Conservation (phyloP, 1,140 invertebrate species). For the Drosophila hydei region DNA sequence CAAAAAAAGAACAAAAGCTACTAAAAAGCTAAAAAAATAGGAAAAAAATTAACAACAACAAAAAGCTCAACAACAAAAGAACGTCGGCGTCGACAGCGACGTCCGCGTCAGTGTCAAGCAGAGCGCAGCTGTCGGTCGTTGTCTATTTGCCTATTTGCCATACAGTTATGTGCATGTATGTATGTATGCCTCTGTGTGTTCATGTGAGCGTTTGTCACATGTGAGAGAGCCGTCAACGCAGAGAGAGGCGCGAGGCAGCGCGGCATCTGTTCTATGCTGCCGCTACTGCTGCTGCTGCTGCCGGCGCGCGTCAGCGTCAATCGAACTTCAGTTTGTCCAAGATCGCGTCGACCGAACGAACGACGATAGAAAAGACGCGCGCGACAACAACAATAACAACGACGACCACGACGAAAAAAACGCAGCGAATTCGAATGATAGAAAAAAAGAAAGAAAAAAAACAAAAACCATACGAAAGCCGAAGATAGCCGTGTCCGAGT, state of each 20-base stretch:
- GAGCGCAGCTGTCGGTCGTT: constrained; percentile 48
- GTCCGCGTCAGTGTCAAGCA: constrained; percentile 36
- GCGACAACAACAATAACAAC: constrained; percentile 27
- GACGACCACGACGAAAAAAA: constrained; percentile 18
- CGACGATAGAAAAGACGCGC: constrained; percentile 66
- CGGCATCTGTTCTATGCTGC: constrained; percentile 5
- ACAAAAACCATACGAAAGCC: constrained; percentile 11
- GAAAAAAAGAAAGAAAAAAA: constrained; percentile 12
- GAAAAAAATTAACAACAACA: constrained; percentile 15
- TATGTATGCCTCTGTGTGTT: constrained; percentile 5
- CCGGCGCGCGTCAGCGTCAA: constrained; percentile 37
- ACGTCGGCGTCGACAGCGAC: constrained; percentile 28
- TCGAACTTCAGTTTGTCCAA: constrained; percentile 80
- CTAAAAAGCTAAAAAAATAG: constrained; percentile 17
- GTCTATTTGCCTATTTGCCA: constrained; percentile 39
- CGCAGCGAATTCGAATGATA: constrained; percentile 27
- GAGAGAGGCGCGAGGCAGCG: constrained; percentile 14
- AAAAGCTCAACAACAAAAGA: constrained; percentile 43
- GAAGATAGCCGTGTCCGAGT: constrained; percentile 23
- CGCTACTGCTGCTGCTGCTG: constrained; percentile 9
- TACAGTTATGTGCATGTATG: not conserved
- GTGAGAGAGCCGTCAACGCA: constrained; percentile 24
- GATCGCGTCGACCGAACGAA: constrained; percentile 78
- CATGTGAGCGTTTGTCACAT: constrained; percentile 29
- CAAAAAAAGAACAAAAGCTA: constrained; percentile 22